These are phyloP conservation scores for Leucosticte australis DNA, from an alignment of 2,113 vertebrate species.

Conservation along the genomic window DNA sequence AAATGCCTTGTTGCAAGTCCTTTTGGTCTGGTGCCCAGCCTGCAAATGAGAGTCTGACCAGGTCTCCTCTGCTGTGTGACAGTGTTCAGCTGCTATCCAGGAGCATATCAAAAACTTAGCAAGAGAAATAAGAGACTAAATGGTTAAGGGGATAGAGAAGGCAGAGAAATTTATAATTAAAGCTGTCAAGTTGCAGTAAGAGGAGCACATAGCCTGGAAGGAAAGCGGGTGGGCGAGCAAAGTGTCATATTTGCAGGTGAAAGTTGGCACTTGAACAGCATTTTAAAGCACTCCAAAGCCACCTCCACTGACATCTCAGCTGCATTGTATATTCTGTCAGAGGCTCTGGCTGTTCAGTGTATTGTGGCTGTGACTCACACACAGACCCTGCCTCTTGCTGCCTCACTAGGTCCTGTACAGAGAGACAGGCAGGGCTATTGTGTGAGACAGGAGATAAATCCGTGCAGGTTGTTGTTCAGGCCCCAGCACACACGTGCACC, in stretches of 20 bases:
- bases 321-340: conserved; percentile 29
- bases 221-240: neutral
- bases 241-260: conserved; percentile 9
- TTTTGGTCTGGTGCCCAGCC: neutral
- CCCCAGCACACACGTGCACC: neutral
- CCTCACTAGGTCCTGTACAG: neutral
- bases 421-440: neutral
- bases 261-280: conserved; percentile 18
- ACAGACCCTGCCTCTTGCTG: conserved; percentile 8
- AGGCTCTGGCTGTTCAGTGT: neutral
- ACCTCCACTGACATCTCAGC: conserved; percentile 47
- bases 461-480: neutral
- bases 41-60: neutral
- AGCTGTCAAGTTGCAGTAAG: neutral
- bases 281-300: conserved; percentile 33
- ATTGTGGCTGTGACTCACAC: conserved; percentile 47
- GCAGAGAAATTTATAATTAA: conserved; percentile 37
- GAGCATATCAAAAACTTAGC: neutral
- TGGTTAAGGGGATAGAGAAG: neutral
- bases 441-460: neutral
- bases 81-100: neutral
- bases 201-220: neutral
- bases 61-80: neutral
- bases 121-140: neutral
- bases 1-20: neutral